phyloP scores from a whole-genome alignment of 2,888 invertebrate genomes.

The Deladenus siricidicola region DNA sequence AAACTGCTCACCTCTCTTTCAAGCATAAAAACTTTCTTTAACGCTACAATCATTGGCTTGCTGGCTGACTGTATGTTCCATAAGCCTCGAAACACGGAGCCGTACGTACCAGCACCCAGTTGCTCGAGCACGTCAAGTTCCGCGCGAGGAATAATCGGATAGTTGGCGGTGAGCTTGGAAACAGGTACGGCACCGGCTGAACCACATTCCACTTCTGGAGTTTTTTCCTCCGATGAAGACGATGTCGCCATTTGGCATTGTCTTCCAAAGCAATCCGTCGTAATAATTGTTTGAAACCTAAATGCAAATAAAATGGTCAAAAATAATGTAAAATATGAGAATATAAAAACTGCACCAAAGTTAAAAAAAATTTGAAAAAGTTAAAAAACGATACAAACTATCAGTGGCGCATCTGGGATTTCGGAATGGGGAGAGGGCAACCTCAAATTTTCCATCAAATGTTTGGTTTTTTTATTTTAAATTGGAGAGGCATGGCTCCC shows the following conservation, averaged over 20 bases:
- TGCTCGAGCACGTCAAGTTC: slow-evolving; percentile 27
- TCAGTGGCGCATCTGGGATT: no score
- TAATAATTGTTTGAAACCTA: not conserved
- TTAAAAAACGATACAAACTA: no score
- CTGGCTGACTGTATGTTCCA: slow-evolving; percentile 23
- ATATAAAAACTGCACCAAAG: not conserved
- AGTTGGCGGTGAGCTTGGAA: slow-evolving; percentile 12
- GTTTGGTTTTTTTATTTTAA: no score
- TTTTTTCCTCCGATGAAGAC: slow-evolving; percentile 2
- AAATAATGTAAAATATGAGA: not conserved
- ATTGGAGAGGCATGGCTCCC: no score
- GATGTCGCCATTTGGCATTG: not conserved
- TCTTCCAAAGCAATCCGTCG: not conserved
- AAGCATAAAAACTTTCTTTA: slow-evolving; percentile 47
- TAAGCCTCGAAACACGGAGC: slow-evolving; percentile 33
- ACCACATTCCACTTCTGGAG: slow-evolving; percentile 1
- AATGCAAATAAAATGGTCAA: not conserved
- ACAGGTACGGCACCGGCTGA: not conserved
- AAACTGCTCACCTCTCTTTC: slow-evolving; percentile 36
- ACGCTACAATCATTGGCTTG: slow-evolving; percentile 25
- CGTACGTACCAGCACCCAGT: slow-evolving; percentile 23
- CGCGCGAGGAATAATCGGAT: slow-evolving; percentile 37
- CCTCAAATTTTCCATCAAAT: no score
- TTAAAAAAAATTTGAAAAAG: no score
- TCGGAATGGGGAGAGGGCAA: no score